Base-by-base conservation (phyloP, 2,113 vertebrate genomes). In the Coptodon rendalli region DNA sequence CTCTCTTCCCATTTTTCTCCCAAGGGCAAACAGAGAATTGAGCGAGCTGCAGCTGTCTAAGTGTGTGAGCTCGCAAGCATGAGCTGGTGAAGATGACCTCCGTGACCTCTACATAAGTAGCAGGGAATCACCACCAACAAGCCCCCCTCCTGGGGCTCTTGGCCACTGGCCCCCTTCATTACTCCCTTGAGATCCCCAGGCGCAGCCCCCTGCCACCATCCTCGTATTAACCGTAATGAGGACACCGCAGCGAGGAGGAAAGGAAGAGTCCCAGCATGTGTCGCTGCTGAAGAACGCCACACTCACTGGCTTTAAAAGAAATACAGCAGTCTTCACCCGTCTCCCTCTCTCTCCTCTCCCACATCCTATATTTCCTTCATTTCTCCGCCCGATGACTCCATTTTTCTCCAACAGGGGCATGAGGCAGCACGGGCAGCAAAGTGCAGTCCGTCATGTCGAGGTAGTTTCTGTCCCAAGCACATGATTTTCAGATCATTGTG, bases 11-110 rank as follows among this genome's bases (percentile, higher is more conserved):
- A 88, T 94, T 89, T 92, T 89, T 91, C 92, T 95, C 95, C 93
- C 95, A 95, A 94, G 95, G 94, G 95, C 93, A 95, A 95, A 94
- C 80, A 61, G 63, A 87, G 91, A 88, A 93, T 68, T 14, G 36
- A 83, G 86, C 81, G 34, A 83, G 87, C 92, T 88, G 89, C 91
- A 92, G 94, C 92, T 93, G 93, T 92, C 80, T 89, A 80, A 50
- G 86, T 17, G 81, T 68, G 83, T 14, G 36, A 84, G 85, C 54
- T 53, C 82, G 59, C 54, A 84, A 29, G 59, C 53, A 24, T 1
- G 59, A 14, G 86, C 8, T 83, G 81, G 84, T 81, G 82, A 85
- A 63, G 86, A 86, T 92, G 91, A 95, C 93, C 93, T 92, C 80
- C 3, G 10, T 90, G 90, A 90, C 93, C 89, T 91, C 89, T 50